Evolutionary conservation across 2,113 vertebrate species (phyloP), one percentile per base, ranked within the genome.

Genomic region (Epinephelus cyanopodus): DNA sequence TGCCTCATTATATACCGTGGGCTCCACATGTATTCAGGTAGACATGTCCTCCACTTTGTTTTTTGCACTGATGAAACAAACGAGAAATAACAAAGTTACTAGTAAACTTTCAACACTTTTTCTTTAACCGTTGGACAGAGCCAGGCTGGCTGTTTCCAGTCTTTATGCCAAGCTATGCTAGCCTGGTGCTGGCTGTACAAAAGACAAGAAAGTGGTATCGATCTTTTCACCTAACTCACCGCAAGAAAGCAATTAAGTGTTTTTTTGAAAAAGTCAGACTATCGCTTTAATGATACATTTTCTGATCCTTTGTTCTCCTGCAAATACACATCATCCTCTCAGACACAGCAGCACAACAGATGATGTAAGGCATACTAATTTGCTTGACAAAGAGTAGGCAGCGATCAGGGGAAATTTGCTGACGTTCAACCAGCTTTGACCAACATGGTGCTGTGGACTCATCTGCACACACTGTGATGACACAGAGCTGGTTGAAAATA

Each of bases 281-380:
- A 47, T 67, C 69, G 18, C 45, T 56, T 83, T 76, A 50, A 81
- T 69, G 47, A 62, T 13, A 37, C 17, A 75, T 82, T 75, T 58
- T 71, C 42, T 64, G 50, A 60, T 47, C 45, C 48, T 68, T 78
- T 62, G 27, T 81, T 82, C 63, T 75, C 21, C 25, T 9, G 21
- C 4, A 8, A 72, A 84, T 47, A 66, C 23, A 69, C 62, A 56
- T 13, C 61, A 78, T 48, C 56, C 42, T 8, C 63, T 61, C 58
- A 61, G 57, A 61, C 74, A 63, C 29, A 64, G 58, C 18, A 70
- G 65, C 81, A 85, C 75, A 80, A 83, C 69, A 62, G 79, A 70
- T 82, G 27, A 79, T 89, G 39, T 92, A 91, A 92, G 91, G 89
- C 91, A 88, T 85, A 87, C 69, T 54, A 85, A 82, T 88, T 86